Conservation (phyloP, 2,797 vertebrate genomes). For the Hylomyscus alleni region DNA sequence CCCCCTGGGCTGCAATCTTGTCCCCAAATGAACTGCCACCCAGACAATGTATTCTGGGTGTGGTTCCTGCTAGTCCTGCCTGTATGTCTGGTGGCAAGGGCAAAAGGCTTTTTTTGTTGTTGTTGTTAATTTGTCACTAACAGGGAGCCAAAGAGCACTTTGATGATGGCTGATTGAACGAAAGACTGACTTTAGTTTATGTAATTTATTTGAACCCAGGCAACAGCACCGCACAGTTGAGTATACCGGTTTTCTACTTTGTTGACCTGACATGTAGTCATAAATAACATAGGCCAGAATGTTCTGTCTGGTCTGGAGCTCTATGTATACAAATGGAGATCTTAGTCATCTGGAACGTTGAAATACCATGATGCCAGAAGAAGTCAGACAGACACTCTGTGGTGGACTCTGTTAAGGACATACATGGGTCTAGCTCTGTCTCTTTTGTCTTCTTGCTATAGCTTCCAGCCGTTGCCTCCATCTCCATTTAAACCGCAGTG, state of each 20-base stretch:
- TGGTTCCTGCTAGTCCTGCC: not conserved
- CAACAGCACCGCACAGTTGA: not conserved
- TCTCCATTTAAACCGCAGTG: not conserved
- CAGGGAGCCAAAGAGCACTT: not conserved
- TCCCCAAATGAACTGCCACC: constrained; percentile 57
- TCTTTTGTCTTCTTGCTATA: not conserved
- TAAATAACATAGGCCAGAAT: constrained; percentile 58
- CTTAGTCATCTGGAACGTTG: constrained; percentile 28
- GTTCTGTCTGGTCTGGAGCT: constrained; percentile 52
- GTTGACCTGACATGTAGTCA: constrained; percentile 29
- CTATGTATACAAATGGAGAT: constrained; percentile 39
- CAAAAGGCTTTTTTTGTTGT: constrained; percentile 8
- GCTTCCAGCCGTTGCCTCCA: not conserved
- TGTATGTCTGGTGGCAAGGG: constrained; percentile 55
- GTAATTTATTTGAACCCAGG: constrained; percentile 29
- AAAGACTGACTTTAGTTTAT: constrained; percentile 52
- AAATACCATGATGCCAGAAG: not conserved
- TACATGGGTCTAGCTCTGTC: fast-evolving
- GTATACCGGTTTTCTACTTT: constrained; percentile 54
- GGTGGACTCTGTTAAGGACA: not conserved
- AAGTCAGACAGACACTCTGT: not conserved
- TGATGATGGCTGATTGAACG: constrained; percentile 17
- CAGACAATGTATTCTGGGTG: not conserved
- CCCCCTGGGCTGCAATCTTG: not conserved
- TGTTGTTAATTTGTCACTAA: constrained; percentile 61